These are phyloP conservation scores for Varroa destructor DNA, from an alignment of 1,140 invertebrate genomes.

Conservation along the genomic window DNA sequence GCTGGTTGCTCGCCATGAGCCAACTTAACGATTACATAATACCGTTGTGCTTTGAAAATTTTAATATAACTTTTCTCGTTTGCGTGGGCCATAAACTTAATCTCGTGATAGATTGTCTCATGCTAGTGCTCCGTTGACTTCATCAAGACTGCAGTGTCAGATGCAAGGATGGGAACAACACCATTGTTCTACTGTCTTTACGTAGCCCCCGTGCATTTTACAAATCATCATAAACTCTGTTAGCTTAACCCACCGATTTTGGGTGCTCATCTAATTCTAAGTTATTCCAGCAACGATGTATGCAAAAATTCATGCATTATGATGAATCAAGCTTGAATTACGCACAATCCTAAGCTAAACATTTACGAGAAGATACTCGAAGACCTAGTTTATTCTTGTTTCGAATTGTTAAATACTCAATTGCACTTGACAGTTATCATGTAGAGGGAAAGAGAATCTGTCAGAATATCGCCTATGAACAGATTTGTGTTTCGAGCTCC, in stretches of 20 bases:
- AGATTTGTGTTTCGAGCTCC: not conserved
- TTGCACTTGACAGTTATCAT: constrained; percentile 1
- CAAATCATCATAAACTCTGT: too few species aligned
- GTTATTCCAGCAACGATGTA: too few species aligned
- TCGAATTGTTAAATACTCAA: not conserved
- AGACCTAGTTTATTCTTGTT: too few species aligned
- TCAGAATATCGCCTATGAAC: constrained; percentile 7
- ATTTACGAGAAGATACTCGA: too few species aligned
- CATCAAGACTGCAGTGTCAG: constrained; percentile 34
- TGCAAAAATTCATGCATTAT: too few species aligned
- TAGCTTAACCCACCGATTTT: too few species aligned
- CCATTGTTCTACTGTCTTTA: constrained; percentile 14
- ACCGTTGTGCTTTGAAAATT: constrained; percentile 30
- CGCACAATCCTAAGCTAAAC: too few species aligned
- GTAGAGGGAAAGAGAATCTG: not conserved
- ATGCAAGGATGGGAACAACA: constrained; percentile 44
- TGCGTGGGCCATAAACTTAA: constrained; percentile 53
- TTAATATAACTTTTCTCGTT: constrained; percentile 52
- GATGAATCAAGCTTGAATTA: too few species aligned
- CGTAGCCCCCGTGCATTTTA: not conserved
- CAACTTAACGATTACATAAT: not conserved
- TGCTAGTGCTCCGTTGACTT: constrained; percentile 51
- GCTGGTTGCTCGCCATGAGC: not conserved
- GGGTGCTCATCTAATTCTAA: too few species aligned
- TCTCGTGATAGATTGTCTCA: constrained; percentile 49